These are phyloP conservation scores for Bombus affinis DNA, from an alignment of 1,140 invertebrate genomes.

Conservation along the genomic window DNA sequence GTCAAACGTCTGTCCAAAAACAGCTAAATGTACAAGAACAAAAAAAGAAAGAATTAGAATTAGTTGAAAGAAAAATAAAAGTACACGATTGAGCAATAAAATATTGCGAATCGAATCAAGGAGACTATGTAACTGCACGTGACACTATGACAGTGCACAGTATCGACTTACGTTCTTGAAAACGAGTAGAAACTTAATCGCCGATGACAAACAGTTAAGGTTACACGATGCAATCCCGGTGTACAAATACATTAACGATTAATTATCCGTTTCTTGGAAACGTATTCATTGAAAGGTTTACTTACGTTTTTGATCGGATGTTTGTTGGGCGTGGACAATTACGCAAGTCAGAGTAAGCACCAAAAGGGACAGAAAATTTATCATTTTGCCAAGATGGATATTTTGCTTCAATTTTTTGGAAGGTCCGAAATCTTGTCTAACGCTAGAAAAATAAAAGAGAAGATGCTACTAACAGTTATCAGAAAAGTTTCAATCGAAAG, in stretches of 20 bases:
- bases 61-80: constrained; percentile 12
- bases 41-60: background rate
- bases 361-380: constrained; percentile 72
- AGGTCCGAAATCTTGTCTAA: constrained; percentile 62
- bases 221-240: background rate
- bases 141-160: background rate
- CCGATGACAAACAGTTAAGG: background rate
- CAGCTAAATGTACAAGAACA: constrained; percentile 53
- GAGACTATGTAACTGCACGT: background rate
- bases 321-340: constrained; percentile 73
- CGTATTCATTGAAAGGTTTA: constrained; percentile 17
- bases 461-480: no score
- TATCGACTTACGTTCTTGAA: background rate
- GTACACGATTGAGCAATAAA: background rate
- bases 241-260: background rate
- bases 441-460: constrained; percentile 19
- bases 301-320: constrained; percentile 72
- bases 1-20: constrained; percentile 78
- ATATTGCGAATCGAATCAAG: background rate
- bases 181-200: background rate
- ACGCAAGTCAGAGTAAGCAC: constrained; percentile 69
- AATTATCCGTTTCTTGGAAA: background rate
- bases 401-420: constrained; percentile 46
- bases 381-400: constrained; percentile 66
- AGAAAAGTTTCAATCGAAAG: background rate